A percentile compares a stretch with the other conserved stretches of the same genome.
Conservation (phyloP, 2,113 vertebrate species). For the Pyrgilauda ruficollis region DNA sequence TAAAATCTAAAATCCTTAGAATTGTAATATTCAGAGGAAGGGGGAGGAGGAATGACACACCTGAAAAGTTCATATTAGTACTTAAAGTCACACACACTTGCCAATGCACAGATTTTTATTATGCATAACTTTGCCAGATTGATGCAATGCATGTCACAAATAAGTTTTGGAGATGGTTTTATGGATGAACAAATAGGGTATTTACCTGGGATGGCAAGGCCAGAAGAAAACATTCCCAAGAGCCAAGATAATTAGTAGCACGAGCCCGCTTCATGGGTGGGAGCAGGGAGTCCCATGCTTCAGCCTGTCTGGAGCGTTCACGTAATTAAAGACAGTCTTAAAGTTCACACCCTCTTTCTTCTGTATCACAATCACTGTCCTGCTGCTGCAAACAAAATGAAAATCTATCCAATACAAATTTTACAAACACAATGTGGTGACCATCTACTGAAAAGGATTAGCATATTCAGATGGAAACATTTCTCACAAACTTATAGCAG, state of each 20-base stretch:
- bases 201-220: background rate
- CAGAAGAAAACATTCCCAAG: background rate
- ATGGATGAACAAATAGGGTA: background rate
- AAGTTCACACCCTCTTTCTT: background rate
- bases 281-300: background rate
- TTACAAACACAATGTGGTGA: background rate
- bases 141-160: background rate
- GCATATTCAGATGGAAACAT: background rate
- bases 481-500: background rate
- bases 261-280: accelerated
- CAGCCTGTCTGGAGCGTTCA: background rate
- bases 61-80: background rate
- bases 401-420: background rate
- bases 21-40: background rate
- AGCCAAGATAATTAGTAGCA: background rate
- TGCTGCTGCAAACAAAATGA: background rate
- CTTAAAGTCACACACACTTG: background rate
- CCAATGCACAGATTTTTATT: background rate
- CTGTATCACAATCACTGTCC: background rate
- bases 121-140: background rate
- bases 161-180: background rate
- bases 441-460: background rate
- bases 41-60: background rate
- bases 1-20: background rate
- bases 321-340: background rate